Evolutionary conservation across 2,113 vertebrate genomes (phyloP), one percentile per base, ranked within the genome.

Genomic region (Urocitellus parryii): DNA sequence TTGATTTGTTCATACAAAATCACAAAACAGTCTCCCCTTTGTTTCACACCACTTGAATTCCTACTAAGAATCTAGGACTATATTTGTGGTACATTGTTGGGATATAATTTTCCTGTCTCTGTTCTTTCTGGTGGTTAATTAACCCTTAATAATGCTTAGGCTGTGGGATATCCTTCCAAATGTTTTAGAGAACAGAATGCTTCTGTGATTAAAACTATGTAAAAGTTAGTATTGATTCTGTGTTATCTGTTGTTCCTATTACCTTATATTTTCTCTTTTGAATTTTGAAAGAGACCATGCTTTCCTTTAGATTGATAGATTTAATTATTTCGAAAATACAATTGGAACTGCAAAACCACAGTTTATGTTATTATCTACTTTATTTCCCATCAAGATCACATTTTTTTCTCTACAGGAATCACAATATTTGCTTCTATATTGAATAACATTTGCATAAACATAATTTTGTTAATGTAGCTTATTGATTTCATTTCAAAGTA

Each of bases 301-400:
- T 95, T 63, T 96, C 27, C 68, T 95, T 83, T 82, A 91, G 48
- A 91, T 45, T 88, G 86, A 95, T 32, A 67, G 37, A 83, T 68
- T 90, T 87, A 80, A 65, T 96, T 78, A 67, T 88, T 95, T 94
- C 67, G 70, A 79, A 96, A 89, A 72, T 61, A 78, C 37, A 85
- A 73, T 14, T 45, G 22, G 22, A 95, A 93, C 22, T 84, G 61
- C 27, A 93, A 94, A 93, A 53, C 76, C 76, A 34, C 63, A 92
- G 5, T 16, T 85, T 87, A 68, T 63, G 93, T 93, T 79, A 67
- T 80, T 87, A 88, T 65, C 53, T 81, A 58, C 37, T 81, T 97
- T 94, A 91, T 87, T 95, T 95, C 70, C 53, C 48, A 93, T 82
- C 51, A 96, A 90, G 29, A 90, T 73, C 86, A 25, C 13, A 81